Evolutionary conservation across 2,113 vertebrate species (phyloP), one percentile per base, ranked within the genome.

Genomic region (Apodemus speciosus): DNA sequence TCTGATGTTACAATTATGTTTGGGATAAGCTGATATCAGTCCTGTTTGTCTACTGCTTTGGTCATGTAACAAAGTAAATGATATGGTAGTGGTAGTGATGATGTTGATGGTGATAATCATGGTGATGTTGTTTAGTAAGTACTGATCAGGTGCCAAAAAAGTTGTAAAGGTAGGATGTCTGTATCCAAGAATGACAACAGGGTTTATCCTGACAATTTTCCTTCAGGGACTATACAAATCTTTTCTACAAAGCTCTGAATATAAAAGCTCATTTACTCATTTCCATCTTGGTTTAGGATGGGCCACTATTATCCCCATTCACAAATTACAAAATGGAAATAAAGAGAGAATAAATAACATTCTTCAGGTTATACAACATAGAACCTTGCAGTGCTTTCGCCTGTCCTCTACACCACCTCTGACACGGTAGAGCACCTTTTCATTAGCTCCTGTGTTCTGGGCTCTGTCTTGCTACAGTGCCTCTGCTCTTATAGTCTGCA

Each of bases 251-350:
- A 85, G 23, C 16, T 91, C 32, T 76, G 9, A 84, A 46, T 49
- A 80, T 66, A 40, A 88, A 85, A 88, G 46, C 32, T 94, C 27
- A 81, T 64, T 91, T 91, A 94, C 68, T 73, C 18, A 89, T 68
- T 30, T 72, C 40, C 10, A 16, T 76, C 71, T 72, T n/a, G 90
- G 77, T 91, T 21, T 66, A 88, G 18, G 21, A 0, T 79, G 38
- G 35, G 30, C 88, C 40, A 32, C 73, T 69, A 79, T 77, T 77
- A 88, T 51, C 58, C 5, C 32, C 35, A 64, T 9, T 75, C 69
- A 68, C 25, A 94, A 86, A 90, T 46, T 23, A 90, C 14, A 53
- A 9, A 83, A 58, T 0, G 40, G 13, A 96, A 92, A 15, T 60
- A 40, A 53, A 86, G 15, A 93, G 11, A 92, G 40, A 25, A 73